Base-by-base conservation (phyloP, 2,113 vertebrate species). In the Mesocricetus auratus region DNA sequence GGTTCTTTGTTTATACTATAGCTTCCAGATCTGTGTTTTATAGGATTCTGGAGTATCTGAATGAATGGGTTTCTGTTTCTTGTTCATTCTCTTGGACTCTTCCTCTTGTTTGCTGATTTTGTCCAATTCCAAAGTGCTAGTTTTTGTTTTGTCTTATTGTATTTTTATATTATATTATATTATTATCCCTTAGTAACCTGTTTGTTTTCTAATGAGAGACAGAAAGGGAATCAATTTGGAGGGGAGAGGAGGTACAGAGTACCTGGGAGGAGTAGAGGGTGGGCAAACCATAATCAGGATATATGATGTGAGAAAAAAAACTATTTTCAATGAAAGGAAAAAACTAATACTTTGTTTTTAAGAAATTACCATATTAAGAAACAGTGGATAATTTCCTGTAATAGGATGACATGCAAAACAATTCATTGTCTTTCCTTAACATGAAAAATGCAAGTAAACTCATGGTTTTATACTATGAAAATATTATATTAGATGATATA, bases 381-480 rank as follows among this genome's bases (percentile, higher is more conserved):
- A 42, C 10, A 73, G 7, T 60, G 21, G 39, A 64, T 92, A 15
- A 77, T 86, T 93, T 90, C 74, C 50, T 11, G 50, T 36, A 26
- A 45, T 31, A 29, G 31, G 66, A 10, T 50, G 19, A 92, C 78
- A 83, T 5, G 33, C 0, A 92, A 7, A 39, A 64, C 1, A 90
- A 64, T 73, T 83, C 56, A 73, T 77, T 36, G 12, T 56, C 78
- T 91, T 94, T 91, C 60, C 93, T 22, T 36, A 79, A 86, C 69
- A 33, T 33, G 26, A 36, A 83, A 82, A 39, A 29, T 15, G 4
- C 26, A 16, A 81, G n/a, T 62, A 62, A 26, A 81, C 11, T 83
- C 13, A 62, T n/a, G 39, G 39, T 45, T 85, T 85, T 62, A 89
- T 77, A 69, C 50, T 66, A 74, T 81, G 78, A 82, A 36, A 87